Evolutionary conservation across 2,797 vertebrate genomes (phyloP).

Genomic region (Rhabdophis nuchalis): DNA sequence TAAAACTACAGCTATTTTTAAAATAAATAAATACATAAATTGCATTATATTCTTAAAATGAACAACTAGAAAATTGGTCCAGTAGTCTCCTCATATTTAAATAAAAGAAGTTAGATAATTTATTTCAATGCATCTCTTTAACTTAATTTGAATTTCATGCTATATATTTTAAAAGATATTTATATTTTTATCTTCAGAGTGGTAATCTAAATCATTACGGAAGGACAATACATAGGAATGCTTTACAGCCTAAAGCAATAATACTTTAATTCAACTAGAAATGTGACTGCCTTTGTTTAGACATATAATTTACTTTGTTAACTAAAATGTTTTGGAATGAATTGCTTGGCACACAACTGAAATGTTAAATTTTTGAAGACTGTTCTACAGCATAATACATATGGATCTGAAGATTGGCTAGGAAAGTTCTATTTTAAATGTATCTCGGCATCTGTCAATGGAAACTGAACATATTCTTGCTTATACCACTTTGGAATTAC

Average conservation of each 20-base stretch:
- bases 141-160: neutral
- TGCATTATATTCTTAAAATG: neutral
- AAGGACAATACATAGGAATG: neutral
- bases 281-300: neutral
- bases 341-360: neutral
- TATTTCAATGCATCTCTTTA: neutral
- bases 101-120: neutral
- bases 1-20: neutral
- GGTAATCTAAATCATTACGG: neutral
- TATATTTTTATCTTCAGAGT: neutral
- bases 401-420: neutral
- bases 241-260: neutral
- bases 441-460: neutral
- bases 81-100: neutral
- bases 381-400: neutral
- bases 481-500: neutral
- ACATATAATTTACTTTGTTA: neutral
- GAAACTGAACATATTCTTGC: neutral
- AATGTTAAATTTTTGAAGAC: neutral
- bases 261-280: neutral
- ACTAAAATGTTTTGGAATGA: neutral
- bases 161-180: neutral
- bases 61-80: neutral
- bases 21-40: neutral
- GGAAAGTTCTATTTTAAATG: neutral